Conservation (phyloP, 2,113 vertebrate species). For the human region DNA sequence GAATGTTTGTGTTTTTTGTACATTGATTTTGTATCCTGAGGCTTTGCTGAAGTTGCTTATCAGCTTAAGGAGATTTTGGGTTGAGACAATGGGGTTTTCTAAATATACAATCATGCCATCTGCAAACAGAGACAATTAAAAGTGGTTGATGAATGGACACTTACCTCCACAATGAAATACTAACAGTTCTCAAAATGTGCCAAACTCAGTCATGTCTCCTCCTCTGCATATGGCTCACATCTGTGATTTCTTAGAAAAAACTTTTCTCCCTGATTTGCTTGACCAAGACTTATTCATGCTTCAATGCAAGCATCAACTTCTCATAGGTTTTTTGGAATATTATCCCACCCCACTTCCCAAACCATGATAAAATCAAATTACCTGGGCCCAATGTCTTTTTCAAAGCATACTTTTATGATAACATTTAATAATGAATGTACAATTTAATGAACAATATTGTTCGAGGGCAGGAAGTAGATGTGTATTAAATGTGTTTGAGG, state of each 20-base stretch:
- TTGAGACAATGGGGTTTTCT: too few relatives aligned
- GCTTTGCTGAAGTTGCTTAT: too few relatives aligned
- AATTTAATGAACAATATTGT: background rate
- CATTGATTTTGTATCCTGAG: too few relatives aligned
- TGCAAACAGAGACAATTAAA: background rate
- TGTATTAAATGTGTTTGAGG: background rate
- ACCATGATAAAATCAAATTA: background rate
- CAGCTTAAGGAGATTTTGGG: too few relatives aligned
- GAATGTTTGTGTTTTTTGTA: too few relatives aligned
- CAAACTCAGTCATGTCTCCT: background rate
- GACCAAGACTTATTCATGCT: background rate
- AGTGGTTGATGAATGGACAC: background rate
- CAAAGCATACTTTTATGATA: background rate
- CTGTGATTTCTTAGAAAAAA: constrained; percentile 1
- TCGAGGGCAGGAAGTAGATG: background rate
- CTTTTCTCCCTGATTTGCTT: background rate
- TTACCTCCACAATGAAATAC: background rate
- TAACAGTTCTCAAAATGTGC: background rate
- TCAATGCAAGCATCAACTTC: background rate
- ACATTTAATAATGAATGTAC: background rate
- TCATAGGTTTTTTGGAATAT: background rate
- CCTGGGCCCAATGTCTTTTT: background rate
- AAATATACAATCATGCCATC: too few relatives aligned
- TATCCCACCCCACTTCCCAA: background rate
- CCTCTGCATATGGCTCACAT: background rate